Conservation (phyloP, 2,113 vertebrate genomes). For the Heterotis niloticus region DNA sequence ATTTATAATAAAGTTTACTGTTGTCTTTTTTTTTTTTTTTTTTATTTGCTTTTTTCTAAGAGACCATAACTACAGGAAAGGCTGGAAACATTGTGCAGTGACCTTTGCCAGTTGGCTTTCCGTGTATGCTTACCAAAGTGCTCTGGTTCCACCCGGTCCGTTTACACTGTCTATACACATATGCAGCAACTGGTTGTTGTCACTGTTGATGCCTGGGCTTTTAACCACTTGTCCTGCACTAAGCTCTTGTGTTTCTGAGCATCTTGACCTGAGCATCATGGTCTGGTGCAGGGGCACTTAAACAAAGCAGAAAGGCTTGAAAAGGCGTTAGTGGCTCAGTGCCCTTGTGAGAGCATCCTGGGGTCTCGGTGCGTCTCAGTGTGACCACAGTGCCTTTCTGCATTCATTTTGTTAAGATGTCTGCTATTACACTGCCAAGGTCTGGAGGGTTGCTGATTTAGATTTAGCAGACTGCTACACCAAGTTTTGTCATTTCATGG, state of each 20-base stretch:
- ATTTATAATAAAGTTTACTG: no score
- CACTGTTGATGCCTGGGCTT: not conserved
- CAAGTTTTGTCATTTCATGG: not conserved
- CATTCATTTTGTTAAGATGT: no score
- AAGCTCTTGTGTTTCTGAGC: not conserved
- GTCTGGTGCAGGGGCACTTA: not conserved
- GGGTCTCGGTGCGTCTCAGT: no score
- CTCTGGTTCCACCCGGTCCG: not conserved
- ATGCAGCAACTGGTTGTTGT: slow-evolving; percentile 5
- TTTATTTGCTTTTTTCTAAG: no score
- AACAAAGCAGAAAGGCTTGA: not conserved
- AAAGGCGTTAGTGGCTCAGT: not conserved
- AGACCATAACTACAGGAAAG: no score
- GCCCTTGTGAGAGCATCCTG: not conserved
- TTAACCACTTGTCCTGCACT: not conserved
- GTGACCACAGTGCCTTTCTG: no score
- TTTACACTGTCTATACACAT: not conserved
- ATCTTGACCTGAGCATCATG: not conserved
- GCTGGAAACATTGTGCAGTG: no score
- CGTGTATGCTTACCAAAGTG: not conserved
- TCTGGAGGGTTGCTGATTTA: no score
- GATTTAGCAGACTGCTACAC: no score
- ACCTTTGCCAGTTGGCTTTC: not conserved
- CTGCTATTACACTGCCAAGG: no score
- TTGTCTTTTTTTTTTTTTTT: no score